Percentiles rank a stretch among this genome's conserved stretches.
phyloP scores from a whole-genome alignment of 2,888 invertebrate species.

The Drosophila cyrtoloma region DNA sequence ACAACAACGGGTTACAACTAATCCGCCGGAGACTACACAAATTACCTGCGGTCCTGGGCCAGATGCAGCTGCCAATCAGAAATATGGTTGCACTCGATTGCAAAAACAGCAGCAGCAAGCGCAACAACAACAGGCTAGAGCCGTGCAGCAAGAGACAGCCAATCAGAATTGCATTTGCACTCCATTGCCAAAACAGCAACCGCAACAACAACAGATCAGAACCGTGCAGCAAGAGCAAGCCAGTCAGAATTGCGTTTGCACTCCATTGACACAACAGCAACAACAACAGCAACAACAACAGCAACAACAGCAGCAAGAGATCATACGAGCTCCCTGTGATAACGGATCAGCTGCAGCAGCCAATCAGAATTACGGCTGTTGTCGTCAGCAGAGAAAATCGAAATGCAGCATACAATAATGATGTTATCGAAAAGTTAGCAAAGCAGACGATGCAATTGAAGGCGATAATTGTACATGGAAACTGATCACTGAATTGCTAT shows the following conservation, averaged over 20 bases:
- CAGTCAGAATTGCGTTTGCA: background rate
- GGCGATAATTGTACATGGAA: background rate
- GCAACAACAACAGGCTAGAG: background rate
- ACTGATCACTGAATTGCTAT: background rate
- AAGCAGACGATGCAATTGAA: background rate
- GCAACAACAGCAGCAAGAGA: background rate
- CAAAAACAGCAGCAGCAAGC: background rate
- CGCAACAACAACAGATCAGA: background rate
- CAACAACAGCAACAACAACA: no score
- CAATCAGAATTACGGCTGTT: conserved; percentile 15
- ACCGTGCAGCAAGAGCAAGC: background rate
- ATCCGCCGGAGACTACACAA: background rate
- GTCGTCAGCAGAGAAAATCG: background rate
- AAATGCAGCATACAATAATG: conserved; percentile 43
- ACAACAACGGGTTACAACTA: background rate
- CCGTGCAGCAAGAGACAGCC: background rate
- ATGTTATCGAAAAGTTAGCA: background rate
- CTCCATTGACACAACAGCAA: background rate
- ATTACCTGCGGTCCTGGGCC: background rate
- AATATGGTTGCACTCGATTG: background rate
- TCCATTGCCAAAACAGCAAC: background rate
- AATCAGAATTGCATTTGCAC: background rate
- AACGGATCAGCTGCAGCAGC: background rate
- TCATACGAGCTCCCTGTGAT: conserved; percentile 30
- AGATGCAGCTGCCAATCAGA: background rate